Evolutionary conservation across 2,888 invertebrate species (phyloP).

Genomic region (Volucella inflata): DNA sequence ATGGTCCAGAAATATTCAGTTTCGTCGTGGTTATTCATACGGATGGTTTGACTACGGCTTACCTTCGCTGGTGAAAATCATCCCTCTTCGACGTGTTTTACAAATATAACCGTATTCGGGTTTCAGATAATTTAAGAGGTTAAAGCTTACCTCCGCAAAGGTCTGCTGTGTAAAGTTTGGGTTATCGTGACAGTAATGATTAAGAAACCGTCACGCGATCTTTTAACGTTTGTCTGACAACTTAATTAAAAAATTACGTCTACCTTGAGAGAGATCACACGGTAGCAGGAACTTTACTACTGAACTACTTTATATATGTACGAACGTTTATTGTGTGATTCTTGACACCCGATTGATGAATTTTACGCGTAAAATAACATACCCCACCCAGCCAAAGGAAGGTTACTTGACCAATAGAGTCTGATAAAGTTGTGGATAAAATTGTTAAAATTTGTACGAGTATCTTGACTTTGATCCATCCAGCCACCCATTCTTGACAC

Average conservation of each 20-base stretch:
- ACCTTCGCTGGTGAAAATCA: not conserved
- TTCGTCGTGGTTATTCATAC: slow-evolving; percentile 58
- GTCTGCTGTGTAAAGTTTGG: not conserved
- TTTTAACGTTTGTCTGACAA: slow-evolving; percentile 31
- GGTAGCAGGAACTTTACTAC: not conserved
- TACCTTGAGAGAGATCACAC: slow-evolving; percentile 7
- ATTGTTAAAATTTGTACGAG: slow-evolving; percentile 18
- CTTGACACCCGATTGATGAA: slow-evolving; percentile 4
- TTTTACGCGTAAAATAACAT: slow-evolving; percentile 5
- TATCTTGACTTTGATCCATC: slow-evolving; percentile 51
- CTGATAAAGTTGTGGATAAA: slow-evolving; percentile 29
- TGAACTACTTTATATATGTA: not conserved
- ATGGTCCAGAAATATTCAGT: slow-evolving; percentile 57
- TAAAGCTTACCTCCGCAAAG: not conserved
- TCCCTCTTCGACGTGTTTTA: slow-evolving; percentile 15
- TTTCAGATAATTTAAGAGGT: not conserved
- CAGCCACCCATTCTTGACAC: not conserved
- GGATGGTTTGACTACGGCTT: slow-evolving; percentile 48
- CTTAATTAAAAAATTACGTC: slow-evolving; percentile 34
- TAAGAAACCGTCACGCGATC: slow-evolving; percentile 27
- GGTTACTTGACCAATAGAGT: slow-evolving; percentile 28
- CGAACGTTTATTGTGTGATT: not conserved
- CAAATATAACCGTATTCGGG: slow-evolving; percentile 11
- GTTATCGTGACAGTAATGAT: slow-evolving; percentile 33
- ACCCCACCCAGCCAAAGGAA: slow-evolving; percentile 7